A percentile compares a stretch with the other conserved stretches of the same genome.
Conservation (phyloP, 2,113 vertebrate genomes). For the Tapirus terrestris region DNA sequence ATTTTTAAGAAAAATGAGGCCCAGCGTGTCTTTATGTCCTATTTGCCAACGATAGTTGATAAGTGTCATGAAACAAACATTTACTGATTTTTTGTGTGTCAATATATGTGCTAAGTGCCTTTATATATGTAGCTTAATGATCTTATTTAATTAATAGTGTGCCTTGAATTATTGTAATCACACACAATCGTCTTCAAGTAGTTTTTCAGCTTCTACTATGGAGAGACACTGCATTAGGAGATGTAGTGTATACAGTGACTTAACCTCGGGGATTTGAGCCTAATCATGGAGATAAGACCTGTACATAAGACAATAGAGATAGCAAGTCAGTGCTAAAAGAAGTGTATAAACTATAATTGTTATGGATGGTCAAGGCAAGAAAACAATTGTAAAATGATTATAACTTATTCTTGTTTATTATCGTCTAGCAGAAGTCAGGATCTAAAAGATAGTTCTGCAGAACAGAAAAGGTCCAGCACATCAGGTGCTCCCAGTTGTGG, state of each 20-base stretch:
- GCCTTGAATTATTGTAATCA: background rate
- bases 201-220: background rate
- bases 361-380: background rate
- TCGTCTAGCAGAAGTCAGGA: background rate
- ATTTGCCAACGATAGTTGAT: background rate
- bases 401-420: background rate
- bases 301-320: background rate
- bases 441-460: background rate
- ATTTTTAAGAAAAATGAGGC: constrained; percentile 20
- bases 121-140: background rate
- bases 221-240: background rate
- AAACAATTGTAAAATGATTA: background rate
- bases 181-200: background rate
- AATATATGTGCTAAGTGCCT: background rate
- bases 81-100: background rate
- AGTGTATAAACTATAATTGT: background rate
- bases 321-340: background rate
- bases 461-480: background rate
- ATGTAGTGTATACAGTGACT: background rate
- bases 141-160: background rate
- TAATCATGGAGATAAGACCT: background rate
- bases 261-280: background rate
- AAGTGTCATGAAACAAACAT: background rate
- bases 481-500: background rate
- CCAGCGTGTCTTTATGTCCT: background rate